Conservation (phyloP, 2,797 vertebrate species). For the Pseudocheirus occidentalis region DNA sequence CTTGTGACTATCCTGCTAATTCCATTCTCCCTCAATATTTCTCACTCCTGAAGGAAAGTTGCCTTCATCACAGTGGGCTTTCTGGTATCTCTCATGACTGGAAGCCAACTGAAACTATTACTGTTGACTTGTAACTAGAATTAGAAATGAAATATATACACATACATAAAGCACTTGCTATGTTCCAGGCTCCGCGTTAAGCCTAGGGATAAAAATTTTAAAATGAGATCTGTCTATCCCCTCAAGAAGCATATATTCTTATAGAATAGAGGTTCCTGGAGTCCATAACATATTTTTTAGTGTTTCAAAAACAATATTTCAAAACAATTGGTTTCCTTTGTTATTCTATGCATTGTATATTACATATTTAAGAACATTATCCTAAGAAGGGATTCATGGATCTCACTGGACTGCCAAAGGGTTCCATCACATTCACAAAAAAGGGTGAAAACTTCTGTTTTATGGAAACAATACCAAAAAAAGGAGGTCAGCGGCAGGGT, state of each 20-base stretch:
- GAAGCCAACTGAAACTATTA: background rate
- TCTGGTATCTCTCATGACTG: background rate
- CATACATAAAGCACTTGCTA: background rate
- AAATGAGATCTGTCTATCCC: background rate
- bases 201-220: background rate
- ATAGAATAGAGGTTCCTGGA: background rate
- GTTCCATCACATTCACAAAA: background rate
- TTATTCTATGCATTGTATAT: background rate
- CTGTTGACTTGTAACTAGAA: background rate
- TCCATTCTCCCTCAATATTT: background rate
- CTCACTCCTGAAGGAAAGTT: background rate
- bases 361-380: background rate
- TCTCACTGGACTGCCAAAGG: background rate
- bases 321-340: background rate
- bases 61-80: background rate
- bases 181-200: background rate
- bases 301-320: background rate
- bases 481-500: background rate
- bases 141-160: background rate
- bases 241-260: background rate
- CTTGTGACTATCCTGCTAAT: background rate
- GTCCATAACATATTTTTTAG: background rate
- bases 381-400: background rate
- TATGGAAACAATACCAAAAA: background rate
- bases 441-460: background rate